These are phyloP conservation scores for Antheraea yamamai DNA, from an alignment of 2,888 invertebrate genomes.

Conservation along the genomic window DNA sequence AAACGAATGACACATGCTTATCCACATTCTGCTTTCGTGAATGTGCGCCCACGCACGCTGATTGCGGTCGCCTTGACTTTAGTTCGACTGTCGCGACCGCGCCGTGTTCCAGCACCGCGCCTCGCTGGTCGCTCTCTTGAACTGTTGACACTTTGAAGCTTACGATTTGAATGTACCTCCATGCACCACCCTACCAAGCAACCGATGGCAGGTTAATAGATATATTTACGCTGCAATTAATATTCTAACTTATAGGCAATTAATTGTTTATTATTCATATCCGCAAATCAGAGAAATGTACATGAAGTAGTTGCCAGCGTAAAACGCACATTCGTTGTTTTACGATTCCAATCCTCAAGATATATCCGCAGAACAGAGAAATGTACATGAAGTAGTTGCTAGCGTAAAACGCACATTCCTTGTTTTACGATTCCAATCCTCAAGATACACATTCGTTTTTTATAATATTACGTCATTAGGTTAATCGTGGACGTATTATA, in stretches of 20 bases:
- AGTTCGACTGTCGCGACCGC: slow-evolving; percentile 71
- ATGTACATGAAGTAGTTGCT: background rate
- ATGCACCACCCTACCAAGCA: background rate
- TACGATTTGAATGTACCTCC: background rate
- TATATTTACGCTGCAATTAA: background rate
- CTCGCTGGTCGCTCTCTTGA: slow-evolving; percentile 24
- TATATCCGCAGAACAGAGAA: background rate
- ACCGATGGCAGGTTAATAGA: background rate
- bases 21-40: slow-evolving; percentile 47
- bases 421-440: background rate
- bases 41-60: slow-evolving; percentile 72
- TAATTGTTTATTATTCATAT: background rate
- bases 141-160: slow-evolving; percentile 15
- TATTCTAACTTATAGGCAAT: background rate
- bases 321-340: background rate
- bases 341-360: background rate
- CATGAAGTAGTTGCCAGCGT: background rate
- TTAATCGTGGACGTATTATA: background rate
- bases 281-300: background rate
- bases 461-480: background rate
- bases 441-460: background rate
- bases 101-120: slow-evolving; percentile 27
- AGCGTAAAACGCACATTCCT: background rate
- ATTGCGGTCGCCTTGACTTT: slow-evolving; percentile 80
- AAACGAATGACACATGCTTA: slow-evolving; percentile 27